Base-by-base conservation (phyloP, 2,113 vertebrate species). In the Dunckerocampus dactyliophorus region DNA sequence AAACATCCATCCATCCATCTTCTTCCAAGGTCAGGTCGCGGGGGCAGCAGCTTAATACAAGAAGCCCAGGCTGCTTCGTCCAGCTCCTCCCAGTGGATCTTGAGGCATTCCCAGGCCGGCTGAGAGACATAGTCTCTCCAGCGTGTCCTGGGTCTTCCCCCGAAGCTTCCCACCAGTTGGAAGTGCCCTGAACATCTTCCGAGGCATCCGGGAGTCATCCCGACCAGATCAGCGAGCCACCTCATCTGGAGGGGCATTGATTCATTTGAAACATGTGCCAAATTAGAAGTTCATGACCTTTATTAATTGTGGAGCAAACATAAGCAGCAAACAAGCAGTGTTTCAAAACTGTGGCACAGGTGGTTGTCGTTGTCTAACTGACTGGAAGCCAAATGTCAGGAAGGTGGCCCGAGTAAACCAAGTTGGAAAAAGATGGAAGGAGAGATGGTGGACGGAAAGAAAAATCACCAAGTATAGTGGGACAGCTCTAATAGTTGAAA, bases 351-450 rank as follows among this genome's bases (percentile, higher is more conserved):
- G 12, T 17, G 22, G 15, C 21, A 47, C 43, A 59, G 57, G 16
- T 59, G 43, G 42, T 47, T 59, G 21, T 46, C 42, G 28, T 59
- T 59, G 21, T 59, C 21, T 19, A 10, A 19, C 16, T 46, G 8
- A 59, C 28, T 59, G 57, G 20, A 5, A 46, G 42, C 56, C 57
- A 59, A 46, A 46, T 15, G 15, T 16, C 55, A 58, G 14, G 45
- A 55, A 24, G 54, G 20, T 59, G 42, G 21, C 21, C 46, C 42
- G 22, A 46, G 21, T 46, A 59, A 45, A n/a, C 42, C 56, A 59
- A 59, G 21, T 45, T 17, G 57, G 43, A 46, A n/a, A 46, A 28
- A n/a, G 15, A 59, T 28, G 43, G 21, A n/a, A 28, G 42, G 55
- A 17, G 14, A 22, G 21, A 24, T 17, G 20, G 56, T 20, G 31